Percentiles rank a stretch among this genome's conserved stretches.
phyloP scores from a whole-genome alignment of 2,888 invertebrate species.

The Sesia apiformis region DNA sequence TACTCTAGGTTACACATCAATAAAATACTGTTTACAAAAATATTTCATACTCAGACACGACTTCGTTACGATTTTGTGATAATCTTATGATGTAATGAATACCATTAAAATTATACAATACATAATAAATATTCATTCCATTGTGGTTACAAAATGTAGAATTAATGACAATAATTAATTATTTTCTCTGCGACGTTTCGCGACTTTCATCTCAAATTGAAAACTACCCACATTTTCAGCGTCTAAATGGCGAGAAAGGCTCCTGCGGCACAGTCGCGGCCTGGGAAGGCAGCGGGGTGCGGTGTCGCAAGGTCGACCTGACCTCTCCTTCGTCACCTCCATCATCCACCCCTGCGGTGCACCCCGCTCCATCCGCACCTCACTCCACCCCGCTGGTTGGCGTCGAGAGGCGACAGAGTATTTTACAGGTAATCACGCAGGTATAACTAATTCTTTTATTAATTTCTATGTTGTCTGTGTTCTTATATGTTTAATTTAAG shows the following conservation, averaged over 20 bases:
- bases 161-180: too few relatives aligned
- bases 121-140: too few relatives aligned
- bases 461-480: not conserved
- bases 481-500: too few relatives aligned
- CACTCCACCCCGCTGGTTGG: conserved; percentile 42
- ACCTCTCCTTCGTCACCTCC: conserved; percentile 62
- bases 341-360: conserved; percentile 48
- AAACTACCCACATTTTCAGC: conserved; percentile 42
- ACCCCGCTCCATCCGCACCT: conserved; percentile 37
- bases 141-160: too few relatives aligned
- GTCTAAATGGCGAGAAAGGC: conserved; percentile 79
- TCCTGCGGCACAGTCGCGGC: conserved; percentile 79
- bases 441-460: not conserved
- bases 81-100: too few relatives aligned
- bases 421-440: conserved; percentile 58
- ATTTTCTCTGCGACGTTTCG: too few relatives aligned
- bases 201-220: not conserved
- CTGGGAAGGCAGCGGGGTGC: conserved; percentile 77
- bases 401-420: conserved; percentile 62
- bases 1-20: too few relatives aligned
- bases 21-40: too few relatives aligned
- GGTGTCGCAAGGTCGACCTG: conserved; percentile 74
- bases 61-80: too few relatives aligned
- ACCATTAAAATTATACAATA: too few relatives aligned
- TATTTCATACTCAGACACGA: too few relatives aligned